Conservation (phyloP, 2,797 vertebrate species). For the Catostomus latipinnis region DNA sequence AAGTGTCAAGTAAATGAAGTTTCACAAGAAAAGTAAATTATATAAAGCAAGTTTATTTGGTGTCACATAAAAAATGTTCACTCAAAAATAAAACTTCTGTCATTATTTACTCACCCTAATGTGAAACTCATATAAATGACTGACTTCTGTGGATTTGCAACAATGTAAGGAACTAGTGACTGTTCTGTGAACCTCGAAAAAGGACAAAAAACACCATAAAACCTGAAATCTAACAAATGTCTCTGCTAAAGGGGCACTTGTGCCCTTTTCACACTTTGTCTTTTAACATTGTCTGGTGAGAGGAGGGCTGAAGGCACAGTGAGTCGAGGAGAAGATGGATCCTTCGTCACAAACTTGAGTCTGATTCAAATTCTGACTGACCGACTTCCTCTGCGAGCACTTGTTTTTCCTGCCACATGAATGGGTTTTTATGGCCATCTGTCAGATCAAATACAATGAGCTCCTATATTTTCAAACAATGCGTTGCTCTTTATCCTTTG, state of each 20-base stretch:
- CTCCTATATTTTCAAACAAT: background rate
- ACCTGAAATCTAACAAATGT: no score
- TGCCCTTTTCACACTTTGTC: no score
- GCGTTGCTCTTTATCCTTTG: background rate
- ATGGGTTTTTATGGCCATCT: background rate
- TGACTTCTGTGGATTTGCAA: no score
- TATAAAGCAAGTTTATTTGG: background rate
- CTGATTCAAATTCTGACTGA: conserved; percentile 22
- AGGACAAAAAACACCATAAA: no score
- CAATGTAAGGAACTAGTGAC: no score
- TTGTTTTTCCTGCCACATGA: conserved; percentile 7
- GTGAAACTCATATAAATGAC: no score
- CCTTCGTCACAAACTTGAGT: background rate
- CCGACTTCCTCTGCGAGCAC: background rate
- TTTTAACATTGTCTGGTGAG: no score
- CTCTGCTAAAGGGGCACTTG: no score
- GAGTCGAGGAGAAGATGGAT: background rate
- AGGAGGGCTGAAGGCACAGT: no score
- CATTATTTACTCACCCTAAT: no score
- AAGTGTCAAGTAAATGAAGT: conserved; percentile 8
- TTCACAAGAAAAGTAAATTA: background rate
- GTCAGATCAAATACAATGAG: background rate
- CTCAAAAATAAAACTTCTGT: no score
- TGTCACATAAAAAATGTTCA: background rate
- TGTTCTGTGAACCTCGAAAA: no score